Conservation (phyloP, 2,113 vertebrate genomes). For the Corydoras sp. region DNA sequence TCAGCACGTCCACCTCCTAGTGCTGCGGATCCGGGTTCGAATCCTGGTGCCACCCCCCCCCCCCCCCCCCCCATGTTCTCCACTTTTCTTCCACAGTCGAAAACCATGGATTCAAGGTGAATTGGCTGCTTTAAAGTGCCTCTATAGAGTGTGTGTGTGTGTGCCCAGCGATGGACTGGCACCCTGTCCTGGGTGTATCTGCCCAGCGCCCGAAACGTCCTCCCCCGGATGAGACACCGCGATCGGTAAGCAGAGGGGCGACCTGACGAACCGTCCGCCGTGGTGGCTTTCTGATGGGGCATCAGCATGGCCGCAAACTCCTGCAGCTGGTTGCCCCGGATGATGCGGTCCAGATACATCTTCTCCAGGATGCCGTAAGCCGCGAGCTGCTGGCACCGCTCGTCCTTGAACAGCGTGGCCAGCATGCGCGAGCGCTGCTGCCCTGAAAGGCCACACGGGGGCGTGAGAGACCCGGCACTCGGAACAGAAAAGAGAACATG, state of each 20-base stretch:
- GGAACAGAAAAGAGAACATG: too few relatives aligned
- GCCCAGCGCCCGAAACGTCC: neutral
- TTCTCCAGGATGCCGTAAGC: conserved; percentile 97
- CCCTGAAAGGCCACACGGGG: conserved; percentile 58
- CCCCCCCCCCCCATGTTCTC: too few relatives aligned
- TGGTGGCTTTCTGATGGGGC: conserved; percentile 98
- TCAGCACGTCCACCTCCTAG: too few relatives aligned
- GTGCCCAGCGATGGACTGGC: too few relatives aligned
- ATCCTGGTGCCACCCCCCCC: too few relatives aligned
- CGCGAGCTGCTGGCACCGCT: conserved; percentile 95
- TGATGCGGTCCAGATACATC: conserved; percentile 97
- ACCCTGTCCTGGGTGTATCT: too few relatives aligned
- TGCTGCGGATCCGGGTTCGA: too few relatives aligned
- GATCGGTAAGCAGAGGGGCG: neutral
- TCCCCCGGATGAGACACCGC: neutral
- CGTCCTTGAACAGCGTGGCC: conserved; percentile 96
- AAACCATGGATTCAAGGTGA: too few relatives aligned
- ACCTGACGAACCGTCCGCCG: conserved; percentile 78
- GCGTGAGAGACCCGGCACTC: too few relatives aligned
- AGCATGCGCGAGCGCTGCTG: conserved; percentile 97
- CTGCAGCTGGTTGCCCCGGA: conserved; percentile 93
- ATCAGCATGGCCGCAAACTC: conserved; percentile 98
- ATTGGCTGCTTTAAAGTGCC: too few relatives aligned
- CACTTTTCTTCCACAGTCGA: too few relatives aligned
- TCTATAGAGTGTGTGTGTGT: too few relatives aligned